Percentiles rank a stretch among this genome's conserved stretches.
Evolutionary conservation across 2,113 vertebrate species (phyloP).

Genomic region (Aphyosemion australe): DNA sequence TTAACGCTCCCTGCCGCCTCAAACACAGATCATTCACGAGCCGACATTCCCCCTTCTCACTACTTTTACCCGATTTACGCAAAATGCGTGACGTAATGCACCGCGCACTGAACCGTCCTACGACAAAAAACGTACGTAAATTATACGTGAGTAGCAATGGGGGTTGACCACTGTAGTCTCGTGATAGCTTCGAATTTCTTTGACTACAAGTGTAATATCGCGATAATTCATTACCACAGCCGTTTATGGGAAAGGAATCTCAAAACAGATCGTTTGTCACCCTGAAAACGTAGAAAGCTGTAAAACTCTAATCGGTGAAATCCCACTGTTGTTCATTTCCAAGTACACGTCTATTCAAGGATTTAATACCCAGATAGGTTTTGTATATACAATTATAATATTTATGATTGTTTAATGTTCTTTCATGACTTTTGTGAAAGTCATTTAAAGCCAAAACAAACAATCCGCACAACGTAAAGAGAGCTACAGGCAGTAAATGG

Average conservation of each 20-base stretch:
- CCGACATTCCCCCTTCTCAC: slow-evolving; percentile 78
- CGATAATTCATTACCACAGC: slow-evolving; percentile 13
- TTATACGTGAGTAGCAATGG: slow-evolving; percentile 52
- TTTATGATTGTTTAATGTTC: background rate
- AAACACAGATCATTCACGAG: slow-evolving; percentile 74
- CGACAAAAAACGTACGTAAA: slow-evolving; percentile 33
- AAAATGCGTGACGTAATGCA: slow-evolving; percentile 29
- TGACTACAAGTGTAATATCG: slow-evolving; percentile 28
- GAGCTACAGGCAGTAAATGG: slow-evolving; percentile 1
- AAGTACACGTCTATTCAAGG: background rate
- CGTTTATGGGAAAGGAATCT: background rate
- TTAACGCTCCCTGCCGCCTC: slow-evolving; percentile 76
- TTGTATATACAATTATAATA: background rate
- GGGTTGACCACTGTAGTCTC: slow-evolving; percentile 22
- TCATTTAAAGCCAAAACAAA: background rate
- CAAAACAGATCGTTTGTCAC: background rate
- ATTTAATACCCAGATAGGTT: too few relatives aligned
- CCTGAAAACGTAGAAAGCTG: background rate
- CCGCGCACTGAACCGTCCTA: accelerated
- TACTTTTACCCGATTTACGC: slow-evolving; percentile 44
- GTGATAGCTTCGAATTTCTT: slow-evolving; percentile 51
- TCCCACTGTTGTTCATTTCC: background rate
- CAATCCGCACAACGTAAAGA: too few relatives aligned
- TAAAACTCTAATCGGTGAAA: background rate
- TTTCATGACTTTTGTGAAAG: background rate